These are phyloP conservation scores for Pterobdella sp. DNA, from an alignment of 2,888 invertebrate species.

Conservation along the genomic window DNA sequence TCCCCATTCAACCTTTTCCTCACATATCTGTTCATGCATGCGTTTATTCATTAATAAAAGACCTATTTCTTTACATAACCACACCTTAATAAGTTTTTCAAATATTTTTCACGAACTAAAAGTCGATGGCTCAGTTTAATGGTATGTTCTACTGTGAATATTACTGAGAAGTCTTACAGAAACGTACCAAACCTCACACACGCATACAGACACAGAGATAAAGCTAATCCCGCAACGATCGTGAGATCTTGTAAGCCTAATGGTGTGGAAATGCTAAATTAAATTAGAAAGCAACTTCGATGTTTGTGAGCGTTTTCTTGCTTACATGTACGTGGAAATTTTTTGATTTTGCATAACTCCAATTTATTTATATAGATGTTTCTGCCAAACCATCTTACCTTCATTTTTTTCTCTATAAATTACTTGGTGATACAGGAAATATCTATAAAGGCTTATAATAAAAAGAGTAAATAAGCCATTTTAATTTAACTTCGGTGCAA, in stretches of 20 bases:
- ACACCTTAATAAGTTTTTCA: no score
- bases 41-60: neutral
- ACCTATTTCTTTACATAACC: neutral
- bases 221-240: conserved; percentile 21
- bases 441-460: neutral
- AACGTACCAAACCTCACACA: neutral
- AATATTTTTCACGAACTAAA: no score
- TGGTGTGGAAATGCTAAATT: conserved; percentile 49
- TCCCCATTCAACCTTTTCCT: neutral
- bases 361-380: no score
- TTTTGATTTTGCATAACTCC: neutral
- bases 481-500: no score
- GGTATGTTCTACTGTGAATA: no score
- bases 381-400: no score
- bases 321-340: neutral
- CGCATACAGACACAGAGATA: neutral
- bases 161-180: no score
- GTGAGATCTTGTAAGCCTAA: conserved; percentile 40
- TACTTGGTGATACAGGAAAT: no score
- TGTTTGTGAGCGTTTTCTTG: neutral
- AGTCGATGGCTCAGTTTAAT: no score
- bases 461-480: neutral
- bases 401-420: no score
- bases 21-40: neutral
- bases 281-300: conserved; percentile 44